Evolutionary conservation across 1,140 invertebrate genomes (phyloP).

Genomic region (Brachystomella parvula): DNA sequence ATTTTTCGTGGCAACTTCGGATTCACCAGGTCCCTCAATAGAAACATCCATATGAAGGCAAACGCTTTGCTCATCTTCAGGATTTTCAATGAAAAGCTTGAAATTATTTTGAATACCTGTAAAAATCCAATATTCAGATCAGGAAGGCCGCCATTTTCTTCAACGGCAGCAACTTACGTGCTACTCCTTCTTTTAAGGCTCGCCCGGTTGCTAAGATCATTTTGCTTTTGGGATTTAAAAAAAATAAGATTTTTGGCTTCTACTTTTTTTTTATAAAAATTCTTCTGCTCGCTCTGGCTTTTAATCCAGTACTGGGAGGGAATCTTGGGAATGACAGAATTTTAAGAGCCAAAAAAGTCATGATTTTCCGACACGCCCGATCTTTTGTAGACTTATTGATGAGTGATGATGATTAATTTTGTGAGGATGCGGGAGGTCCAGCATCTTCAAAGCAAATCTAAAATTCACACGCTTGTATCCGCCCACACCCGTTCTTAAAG

Average conservation of each 20-base stretch:
- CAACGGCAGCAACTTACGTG: conserved; percentile 15
- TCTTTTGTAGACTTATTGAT: too few relatives aligned
- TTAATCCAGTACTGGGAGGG: not conserved
- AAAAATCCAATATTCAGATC: conserved; percentile 1
- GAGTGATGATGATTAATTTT: too few relatives aligned
- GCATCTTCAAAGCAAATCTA: too few relatives aligned
- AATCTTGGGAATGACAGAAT: not conserved
- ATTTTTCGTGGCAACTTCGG: conserved; percentile 20
- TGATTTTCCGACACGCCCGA: too few relatives aligned
- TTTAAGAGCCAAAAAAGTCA: not conserved
- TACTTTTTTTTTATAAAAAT: not conserved
- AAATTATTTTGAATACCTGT: conserved; percentile 22
- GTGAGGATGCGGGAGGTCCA: too few relatives aligned
- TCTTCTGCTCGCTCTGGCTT: not conserved
- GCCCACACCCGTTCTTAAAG: too few relatives aligned
- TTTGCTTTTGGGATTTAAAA: conserved; percentile 6
- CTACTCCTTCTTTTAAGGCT: conserved; percentile 18
- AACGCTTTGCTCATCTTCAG: conserved; percentile 22
- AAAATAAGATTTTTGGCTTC: not conserved
- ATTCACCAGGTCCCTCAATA: conserved; percentile 27
- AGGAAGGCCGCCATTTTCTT: not conserved
- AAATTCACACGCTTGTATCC: too few relatives aligned
- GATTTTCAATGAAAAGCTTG: conserved; percentile 29
- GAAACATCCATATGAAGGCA: conserved; percentile 27
- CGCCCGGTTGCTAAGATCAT: conserved; percentile 29